Percentiles rank a stretch among this genome's conserved stretches.
These are phyloP conservation scores for Aleiodes testaceus DNA, from an alignment of 2,888 invertebrate genomes.

Conservation along the genomic window DNA sequence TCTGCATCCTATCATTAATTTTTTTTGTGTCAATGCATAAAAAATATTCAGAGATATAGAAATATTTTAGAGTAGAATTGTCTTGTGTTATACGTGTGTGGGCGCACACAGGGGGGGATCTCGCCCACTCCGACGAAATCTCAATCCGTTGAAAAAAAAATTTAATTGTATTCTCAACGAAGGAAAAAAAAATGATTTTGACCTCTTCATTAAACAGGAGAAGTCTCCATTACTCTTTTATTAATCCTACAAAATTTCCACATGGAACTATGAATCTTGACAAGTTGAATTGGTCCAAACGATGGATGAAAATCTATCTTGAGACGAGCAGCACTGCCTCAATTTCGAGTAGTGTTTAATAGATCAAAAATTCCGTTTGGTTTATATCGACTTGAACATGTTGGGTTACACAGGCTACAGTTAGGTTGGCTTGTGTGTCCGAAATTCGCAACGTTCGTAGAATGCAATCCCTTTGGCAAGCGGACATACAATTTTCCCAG, in stretches of 20 bases:
- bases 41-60: background rate
- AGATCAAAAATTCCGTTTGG: constrained; percentile 13
- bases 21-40: background rate
- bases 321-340: background rate
- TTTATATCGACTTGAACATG: constrained; percentile 5
- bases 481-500: constrained; percentile 59
- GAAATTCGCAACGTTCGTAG: constrained; percentile 56
- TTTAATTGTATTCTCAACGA: background rate
- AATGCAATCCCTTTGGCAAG: constrained; percentile 66
- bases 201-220: too few relatives aligned
- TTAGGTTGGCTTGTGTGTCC: background rate
- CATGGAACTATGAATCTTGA: constrained; percentile 27
- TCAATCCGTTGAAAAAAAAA: background rate
- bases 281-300: constrained; percentile 18
- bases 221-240: too few relatives aligned
- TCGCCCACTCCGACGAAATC: constrained; percentile 17
- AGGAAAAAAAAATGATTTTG: too few relatives aligned
- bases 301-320: constrained; percentile 11
- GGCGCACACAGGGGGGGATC: constrained; percentile 6
- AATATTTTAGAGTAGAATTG: background rate
- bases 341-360: constrained; percentile 5
- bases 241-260: background rate
- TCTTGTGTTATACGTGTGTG: constrained; percentile 20
- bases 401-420: background rate
- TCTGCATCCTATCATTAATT: constrained; percentile 11